Evolutionary conservation across 2,888 invertebrate genomes (phyloP), one percentile per base, ranked within the genome.

Genomic region (Agriopis aurantiaria): DNA sequence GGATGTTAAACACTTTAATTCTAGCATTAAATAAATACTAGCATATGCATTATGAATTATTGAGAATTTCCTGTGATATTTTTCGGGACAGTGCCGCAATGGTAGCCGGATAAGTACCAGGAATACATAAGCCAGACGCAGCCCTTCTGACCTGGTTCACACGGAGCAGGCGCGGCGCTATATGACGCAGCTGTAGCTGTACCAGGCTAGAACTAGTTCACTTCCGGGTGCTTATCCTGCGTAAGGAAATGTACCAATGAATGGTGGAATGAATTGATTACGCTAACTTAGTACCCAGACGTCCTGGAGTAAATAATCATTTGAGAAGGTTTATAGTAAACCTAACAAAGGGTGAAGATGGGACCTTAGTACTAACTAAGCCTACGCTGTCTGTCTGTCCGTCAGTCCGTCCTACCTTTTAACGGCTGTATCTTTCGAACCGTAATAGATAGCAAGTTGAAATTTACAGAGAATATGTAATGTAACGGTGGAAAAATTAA

Each of bases 111-210:
- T 12, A 49, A 33, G 46, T 43, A 61, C 40, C 46, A 68, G 51
- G 71, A 71, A 65, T 65, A 65, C 52, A 79, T 85, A 84, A 86
- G 79, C 83, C 83, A 33, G 45, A n/a, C 33, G 53, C 78, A 81
- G 78, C 78, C 82, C 81, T 81, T 81, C 81, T 91, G 91, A 89
- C 91, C 89, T 86, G 90, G 85, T 91, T 91, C 91, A 87, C 91
- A 91, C 87, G 65, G 56, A 51, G 51, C 64, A 52, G 51, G 49
- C 61, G 60, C 62, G 51, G 46, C 17, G 74, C 84, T 85, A 85
- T 80, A 89, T 88, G 88, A 73, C 74, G 82, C 74, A 82, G 23
- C 60, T 40, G 14, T 60, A 43, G 41, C 83, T 80, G 84, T 80
- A 82, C 82, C 77, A 33, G 11, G 43, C 68, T 48, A 14, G 33